Base-by-base conservation (phyloP, 2,113 vertebrate genomes). In the Ceratotherium simum region DNA sequence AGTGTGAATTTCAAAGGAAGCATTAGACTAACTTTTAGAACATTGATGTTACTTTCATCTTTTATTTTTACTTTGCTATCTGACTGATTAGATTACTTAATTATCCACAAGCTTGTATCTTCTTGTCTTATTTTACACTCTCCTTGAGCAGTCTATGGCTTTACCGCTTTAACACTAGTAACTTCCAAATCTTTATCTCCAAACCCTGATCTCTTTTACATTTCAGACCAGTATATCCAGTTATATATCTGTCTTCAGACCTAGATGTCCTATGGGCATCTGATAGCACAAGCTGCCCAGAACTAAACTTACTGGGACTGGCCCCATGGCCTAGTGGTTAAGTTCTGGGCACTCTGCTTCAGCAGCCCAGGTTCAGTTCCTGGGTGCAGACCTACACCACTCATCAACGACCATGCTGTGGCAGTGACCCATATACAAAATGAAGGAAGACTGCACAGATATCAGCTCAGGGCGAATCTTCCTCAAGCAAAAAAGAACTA, bases 31-130 rank as follows among this genome's bases (percentile, higher is more conserved):
- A 76, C 25, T 51, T 76, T 75, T 29, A 76, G 48, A 2, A 75
- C 31, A 42, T 29, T 54, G 17, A 23, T 27, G n/a, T 92, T 62
- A 64, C 79, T 73, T 86, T 67, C 29, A 79, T 56, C 16, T 87
- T 93, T 87, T 76, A 56, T 65, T 92, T 67, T 18, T 17, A 91
- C 72, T 51, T 91, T 91, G 36, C 70, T 84, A 46, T 83, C 46
- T 95, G 51, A 39, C 48, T 76, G 42, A 3, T 78, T 78, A 78
- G 81, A 67, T 78, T 51, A 25, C 13, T 78, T 58, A 69, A 62
- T 27, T 62, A 27, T 27, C 83, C 64, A 33, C 27, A 31, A 33
- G 17, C 9, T 25, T 56, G 12, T 51, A 58, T 54, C 60, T 72
- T 25, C 67, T 67, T 58, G 76, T 56, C 73, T 86, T 60, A 39